phyloP scores from a whole-genome alignment of 2,888 invertebrate species.

The Tipula lateralis region DNA sequence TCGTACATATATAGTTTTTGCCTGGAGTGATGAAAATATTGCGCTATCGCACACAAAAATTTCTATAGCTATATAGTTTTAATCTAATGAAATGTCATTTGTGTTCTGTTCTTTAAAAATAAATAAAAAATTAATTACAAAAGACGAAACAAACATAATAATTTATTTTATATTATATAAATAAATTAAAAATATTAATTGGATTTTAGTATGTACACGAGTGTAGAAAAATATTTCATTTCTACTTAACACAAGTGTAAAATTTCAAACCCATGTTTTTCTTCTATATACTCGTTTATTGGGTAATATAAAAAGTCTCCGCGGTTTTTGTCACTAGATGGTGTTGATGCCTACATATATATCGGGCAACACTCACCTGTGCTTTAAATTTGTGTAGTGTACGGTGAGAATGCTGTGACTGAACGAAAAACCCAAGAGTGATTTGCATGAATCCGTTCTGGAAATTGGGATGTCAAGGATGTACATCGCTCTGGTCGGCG shows the following conservation, averaged over 20 bases:
- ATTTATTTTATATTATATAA: background rate
- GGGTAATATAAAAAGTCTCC: too few species aligned
- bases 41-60: background rate
- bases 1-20: too few species aligned
- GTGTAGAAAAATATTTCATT: background rate
- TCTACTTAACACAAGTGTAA: background rate
- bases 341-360: too few species aligned
- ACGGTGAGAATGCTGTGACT: too few species aligned
- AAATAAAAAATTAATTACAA: background rate
- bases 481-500: too few species aligned
- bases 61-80: too few species aligned
- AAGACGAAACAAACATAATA: background rate
- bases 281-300: background rate
- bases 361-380: too few species aligned
- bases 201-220: background rate
- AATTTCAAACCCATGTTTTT: background rate
- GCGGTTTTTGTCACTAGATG: too few species aligned
- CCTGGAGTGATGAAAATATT: background rate
- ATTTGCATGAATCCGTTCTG: too few species aligned
- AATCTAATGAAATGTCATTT: background rate
- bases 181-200: conserved; percentile 21
- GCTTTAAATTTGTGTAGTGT: too few species aligned
- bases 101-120: background rate
- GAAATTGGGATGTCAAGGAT: too few species aligned
- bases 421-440: too few species aligned